Percentiles rank a stretch among this genome's conserved stretches.
Evolutionary conservation across 2,113 vertebrate genomes (phyloP).

Genomic region (Marmota flaviventris): DNA sequence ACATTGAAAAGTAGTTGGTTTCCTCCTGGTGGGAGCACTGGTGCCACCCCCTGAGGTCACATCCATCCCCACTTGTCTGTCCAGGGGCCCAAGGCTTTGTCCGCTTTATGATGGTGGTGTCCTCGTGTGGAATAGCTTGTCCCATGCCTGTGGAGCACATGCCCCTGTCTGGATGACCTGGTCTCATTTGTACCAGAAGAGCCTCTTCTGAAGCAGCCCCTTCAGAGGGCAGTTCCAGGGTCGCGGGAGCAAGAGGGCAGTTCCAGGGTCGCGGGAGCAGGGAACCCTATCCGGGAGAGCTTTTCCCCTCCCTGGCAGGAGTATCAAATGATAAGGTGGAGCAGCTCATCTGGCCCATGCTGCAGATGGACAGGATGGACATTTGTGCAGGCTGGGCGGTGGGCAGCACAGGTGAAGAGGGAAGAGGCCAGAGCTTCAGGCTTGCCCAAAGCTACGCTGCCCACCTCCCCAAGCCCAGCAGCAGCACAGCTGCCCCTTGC

Average conservation of each 20-base stretch:
- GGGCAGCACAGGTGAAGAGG: accelerated
- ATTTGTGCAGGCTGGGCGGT: neutral
- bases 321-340: too few species aligned
- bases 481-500: accelerated
- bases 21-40: neutral
- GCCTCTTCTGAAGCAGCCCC: neutral
- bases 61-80: neutral
- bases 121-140: accelerated
- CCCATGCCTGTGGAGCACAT: accelerated
- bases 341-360: too few species aligned
- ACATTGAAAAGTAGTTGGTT: neutral
- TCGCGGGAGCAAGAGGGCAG: neutral
- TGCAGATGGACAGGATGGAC: too few species aligned
- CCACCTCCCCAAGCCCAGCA: neutral
- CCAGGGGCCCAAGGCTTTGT: neutral
- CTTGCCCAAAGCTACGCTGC: accelerated
- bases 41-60: neutral
- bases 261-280: neutral
- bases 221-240: too few species aligned
- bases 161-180: too few species aligned
- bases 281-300: too few species aligned
- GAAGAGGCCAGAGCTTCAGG: neutral
- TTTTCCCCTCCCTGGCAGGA: neutral
- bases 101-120: accelerated
- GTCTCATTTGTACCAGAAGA: neutral